These are phyloP conservation scores for Sebastes variabilis DNA, from an alignment of 2,797 vertebrate species.

Conservation along the genomic window DNA sequence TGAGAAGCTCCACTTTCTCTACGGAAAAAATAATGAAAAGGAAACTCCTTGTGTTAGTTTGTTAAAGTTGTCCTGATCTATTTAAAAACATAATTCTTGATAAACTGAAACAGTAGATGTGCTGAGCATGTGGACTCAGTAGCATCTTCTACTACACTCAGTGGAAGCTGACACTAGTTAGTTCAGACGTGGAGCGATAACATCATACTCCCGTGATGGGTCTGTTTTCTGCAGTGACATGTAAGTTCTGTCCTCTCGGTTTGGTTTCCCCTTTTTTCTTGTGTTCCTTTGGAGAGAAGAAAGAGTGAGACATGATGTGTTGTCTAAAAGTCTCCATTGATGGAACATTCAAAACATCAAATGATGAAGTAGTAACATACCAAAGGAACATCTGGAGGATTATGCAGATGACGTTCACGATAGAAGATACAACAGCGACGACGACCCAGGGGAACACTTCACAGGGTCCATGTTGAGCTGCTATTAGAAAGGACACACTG, in stretches of 20 bases:
- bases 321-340: neutral
- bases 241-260: conserved; percentile 23
- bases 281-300: conserved; percentile 5
- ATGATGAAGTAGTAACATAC: neutral
- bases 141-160: neutral
- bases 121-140: neutral
- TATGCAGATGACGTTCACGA: conserved; percentile 3
- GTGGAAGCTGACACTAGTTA: neutral
- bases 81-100: no score
- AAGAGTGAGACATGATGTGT: neutral
- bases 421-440: conserved; percentile 3
- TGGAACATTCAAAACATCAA: neutral
- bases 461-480: neutral
- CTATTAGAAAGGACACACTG: neutral
- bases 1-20: no score
- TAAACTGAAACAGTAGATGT: no score
- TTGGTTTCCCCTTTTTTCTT: conserved; percentile 1
- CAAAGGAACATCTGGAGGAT: neutral
- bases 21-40: no score
- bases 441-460: neutral
- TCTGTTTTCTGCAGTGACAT: conserved; percentile 12
- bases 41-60: no score
- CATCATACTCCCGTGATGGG: conserved; percentile 17
- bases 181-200: neutral
- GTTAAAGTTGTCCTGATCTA: neutral